Evolutionary conservation across 2,113 vertebrate species (phyloP), one percentile per base, ranked within the genome.

Genomic region (Furnarius figulus): DNA sequence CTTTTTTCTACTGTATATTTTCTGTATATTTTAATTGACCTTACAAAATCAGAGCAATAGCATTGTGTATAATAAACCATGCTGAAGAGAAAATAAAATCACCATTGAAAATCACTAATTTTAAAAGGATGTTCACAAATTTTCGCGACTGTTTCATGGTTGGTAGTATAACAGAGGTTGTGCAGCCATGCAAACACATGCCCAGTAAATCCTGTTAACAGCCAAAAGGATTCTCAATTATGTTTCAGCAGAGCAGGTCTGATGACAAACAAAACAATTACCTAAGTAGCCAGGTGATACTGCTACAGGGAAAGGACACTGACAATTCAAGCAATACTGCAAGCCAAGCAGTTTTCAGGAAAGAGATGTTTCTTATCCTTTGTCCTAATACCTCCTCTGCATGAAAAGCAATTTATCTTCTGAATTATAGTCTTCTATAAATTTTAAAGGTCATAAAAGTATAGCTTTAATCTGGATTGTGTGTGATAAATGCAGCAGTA

Each of bases 311-410:
- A 78, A 58, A 74, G 25, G 31, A 46, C 39, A 68, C 6, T 7
- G 21, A 42, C 37, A 56, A 52, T 77, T 72, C 42, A 61, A 12
- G 2, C 44, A 76, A 61, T 63, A 83, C 20, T 73, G 39, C 53
- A 89, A 91, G 53, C 20, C 21, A 89, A 93, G 80, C 22, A 65
- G 18, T 86, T 94, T 89, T 93, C 65, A 74, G 68, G 53, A n/a
- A 61, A 70, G 3, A 21, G 5, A 46, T 7, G 2, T 87, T 50
- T 78, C 74, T 70, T 77, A 89, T 31, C 14, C 18, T 80, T 35
- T 40, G 27, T 72, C 4, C 0, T 58, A 50, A 22, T 85, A 52
- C 1, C 7, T 74, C 39, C 22, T 87, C 37, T 75, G 65, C 20
- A 62, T 77, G 31, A 80, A 83, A 84, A 83, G 12, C 11, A 59